Evolutionary conservation across 2,888 invertebrate genomes (phyloP).

Genomic region (Hetaerina titia): DNA sequence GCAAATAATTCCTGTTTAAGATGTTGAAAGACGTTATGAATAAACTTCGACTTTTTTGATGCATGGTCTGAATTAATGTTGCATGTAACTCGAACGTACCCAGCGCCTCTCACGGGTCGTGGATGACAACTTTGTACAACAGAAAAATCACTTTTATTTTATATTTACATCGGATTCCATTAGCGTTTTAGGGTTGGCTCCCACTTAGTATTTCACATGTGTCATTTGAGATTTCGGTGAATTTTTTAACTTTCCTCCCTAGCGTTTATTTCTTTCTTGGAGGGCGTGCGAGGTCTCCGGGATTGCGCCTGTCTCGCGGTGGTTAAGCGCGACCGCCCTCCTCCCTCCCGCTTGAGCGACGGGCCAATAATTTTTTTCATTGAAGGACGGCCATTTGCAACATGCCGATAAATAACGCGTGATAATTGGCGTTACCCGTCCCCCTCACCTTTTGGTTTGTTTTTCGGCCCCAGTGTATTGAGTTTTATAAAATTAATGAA

Average conservation of each 20-base stretch:
- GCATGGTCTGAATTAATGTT: too few relatives aligned
- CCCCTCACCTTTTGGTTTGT: not conserved
- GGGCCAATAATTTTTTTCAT: not conserved
- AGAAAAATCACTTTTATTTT: too few relatives aligned
- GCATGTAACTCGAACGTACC: too few relatives aligned
- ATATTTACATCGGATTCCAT: too few relatives aligned
- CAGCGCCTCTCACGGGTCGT: too few relatives aligned
- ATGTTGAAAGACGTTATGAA: too few relatives aligned
- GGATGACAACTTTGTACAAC: too few relatives aligned
- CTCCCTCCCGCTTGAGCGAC: not conserved
- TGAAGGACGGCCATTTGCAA: constrained; percentile 9
- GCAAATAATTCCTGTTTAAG: too few relatives aligned
- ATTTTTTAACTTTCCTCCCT: not conserved
- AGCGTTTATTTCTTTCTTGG: not conserved
- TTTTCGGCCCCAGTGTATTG: not conserved
- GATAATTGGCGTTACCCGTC: not conserved
- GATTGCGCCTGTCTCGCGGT: not conserved
- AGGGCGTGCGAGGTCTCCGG: not conserved
- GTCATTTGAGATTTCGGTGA: not conserved
- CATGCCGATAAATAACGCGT: constrained; percentile 8
- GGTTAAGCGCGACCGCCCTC: not conserved
- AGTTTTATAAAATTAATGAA: not conserved
- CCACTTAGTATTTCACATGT: too few relatives aligned
- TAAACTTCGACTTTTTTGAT: too few relatives aligned
- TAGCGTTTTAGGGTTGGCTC: too few relatives aligned